These are phyloP conservation scores for Actinia tenebrosa DNA, from an alignment of 64 coral and sea anemone species.

Conservation along the genomic window DNA sequence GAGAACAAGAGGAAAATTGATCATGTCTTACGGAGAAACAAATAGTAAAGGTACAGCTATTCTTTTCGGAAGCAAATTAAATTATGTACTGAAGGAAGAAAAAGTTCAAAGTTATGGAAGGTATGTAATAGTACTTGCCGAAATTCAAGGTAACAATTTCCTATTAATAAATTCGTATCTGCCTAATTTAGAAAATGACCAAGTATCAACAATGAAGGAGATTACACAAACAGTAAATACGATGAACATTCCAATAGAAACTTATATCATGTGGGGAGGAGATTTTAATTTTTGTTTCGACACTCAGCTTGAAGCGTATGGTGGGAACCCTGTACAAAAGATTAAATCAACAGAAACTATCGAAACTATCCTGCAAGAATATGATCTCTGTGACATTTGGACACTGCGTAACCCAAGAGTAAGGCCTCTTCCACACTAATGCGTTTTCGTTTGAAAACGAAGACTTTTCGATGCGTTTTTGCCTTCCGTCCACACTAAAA, in stretches of 20 bases:
- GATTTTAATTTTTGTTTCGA: too few species aligned
- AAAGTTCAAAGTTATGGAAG: slow-evolving; percentile 13
- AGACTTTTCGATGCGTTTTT: too few species aligned
- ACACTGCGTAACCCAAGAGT: too few species aligned
- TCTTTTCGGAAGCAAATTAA: slow-evolving; percentile 3
- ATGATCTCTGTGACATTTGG: too few species aligned
- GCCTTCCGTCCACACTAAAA: too few species aligned
- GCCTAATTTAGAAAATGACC: slow-evolving; percentile 9
- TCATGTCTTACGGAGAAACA: slow-evolving; percentile 19
- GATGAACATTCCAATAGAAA: neutral
- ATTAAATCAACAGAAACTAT: too few species aligned
- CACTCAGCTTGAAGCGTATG: too few species aligned
- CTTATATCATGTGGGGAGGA: neutral
- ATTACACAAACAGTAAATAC: neutral
- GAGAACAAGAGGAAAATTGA: slow-evolving; percentile 25
- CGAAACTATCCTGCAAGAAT: too few species aligned
- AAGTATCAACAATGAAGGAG: slow-evolving; percentile 12
- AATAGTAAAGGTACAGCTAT: slow-evolving; percentile 22
- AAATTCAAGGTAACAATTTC: slow-evolving; percentile 23
- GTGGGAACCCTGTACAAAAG: too few species aligned
- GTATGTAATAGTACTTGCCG: neutral
- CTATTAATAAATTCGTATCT: slow-evolving; percentile 35
- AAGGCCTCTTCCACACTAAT: too few species aligned
- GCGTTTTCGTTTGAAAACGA: too few species aligned
- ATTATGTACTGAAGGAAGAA: too few species aligned